phyloP scores from a whole-genome alignment of 2,113 vertebrate genomes.

The Chamaea fasciata region DNA sequence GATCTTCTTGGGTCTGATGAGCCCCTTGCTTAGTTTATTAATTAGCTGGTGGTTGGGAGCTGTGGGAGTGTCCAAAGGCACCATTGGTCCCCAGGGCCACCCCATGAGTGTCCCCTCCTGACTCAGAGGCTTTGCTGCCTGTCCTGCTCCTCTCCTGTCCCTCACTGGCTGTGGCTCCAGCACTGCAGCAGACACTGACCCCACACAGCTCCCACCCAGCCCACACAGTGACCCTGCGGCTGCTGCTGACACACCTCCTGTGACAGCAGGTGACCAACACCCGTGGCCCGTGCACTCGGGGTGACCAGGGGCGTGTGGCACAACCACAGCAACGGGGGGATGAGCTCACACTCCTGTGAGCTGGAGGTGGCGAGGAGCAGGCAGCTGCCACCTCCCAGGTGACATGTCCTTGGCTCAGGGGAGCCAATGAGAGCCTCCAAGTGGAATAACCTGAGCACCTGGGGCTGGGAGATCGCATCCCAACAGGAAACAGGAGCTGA shows the following conservation, averaged over 20 bases:
- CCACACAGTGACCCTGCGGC: not conserved
- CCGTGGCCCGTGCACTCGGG: fast-evolving
- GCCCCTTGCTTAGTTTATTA: not conserved
- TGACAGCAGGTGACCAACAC: not conserved
- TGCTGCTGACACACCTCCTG: not conserved
- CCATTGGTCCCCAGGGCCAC: not conserved
- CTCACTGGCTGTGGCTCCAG: fast-evolving
- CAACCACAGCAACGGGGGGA: fast-evolving
- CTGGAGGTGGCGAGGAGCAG: not conserved
- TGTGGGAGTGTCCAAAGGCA: not conserved
- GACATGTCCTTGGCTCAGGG: fast-evolving
- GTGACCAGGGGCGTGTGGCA: fast-evolving
- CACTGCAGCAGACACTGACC: not conserved
- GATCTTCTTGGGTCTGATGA: not conserved
- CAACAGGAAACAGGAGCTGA: not conserved
- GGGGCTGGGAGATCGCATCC: not conserved
- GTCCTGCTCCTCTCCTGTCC: not conserved
- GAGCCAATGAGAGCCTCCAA: not conserved
- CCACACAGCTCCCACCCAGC: fast-evolving
- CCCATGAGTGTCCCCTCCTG: not conserved
- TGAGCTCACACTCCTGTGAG: not conserved
- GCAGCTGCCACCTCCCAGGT: fast-evolving
- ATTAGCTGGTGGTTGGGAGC: not conserved
- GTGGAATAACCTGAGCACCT: not conserved
- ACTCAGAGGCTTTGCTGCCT: slow-evolving; percentile 4